Base-by-base conservation (phyloP, 2,113 vertebrate genomes). In the Tragelaphus imberbis region DNA sequence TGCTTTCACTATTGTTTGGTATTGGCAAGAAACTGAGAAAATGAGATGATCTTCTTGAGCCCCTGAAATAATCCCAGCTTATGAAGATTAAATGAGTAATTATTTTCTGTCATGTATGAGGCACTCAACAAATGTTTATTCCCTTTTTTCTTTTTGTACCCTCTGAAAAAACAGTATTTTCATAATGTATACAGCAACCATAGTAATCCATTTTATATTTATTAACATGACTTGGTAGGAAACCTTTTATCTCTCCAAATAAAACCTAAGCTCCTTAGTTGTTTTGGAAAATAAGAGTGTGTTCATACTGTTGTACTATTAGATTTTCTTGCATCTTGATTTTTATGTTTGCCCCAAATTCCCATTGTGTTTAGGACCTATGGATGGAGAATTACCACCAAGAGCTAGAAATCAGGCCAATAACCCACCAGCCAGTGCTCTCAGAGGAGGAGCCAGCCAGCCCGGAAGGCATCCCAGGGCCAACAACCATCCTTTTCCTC, bases 361-460 rank as follows among this genome's bases (percentile, higher is more conserved):
- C 2, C 36, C 5, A 58, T 65, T 94, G 15, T 95, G 8, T 90
- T 86, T 94, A 97, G 97, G 96, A 49, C 51, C 14, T 90, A 0
- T 49, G 51, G 96, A 97, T 92, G 33, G 68, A 95, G 96, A 53
- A 56, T 91, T 97, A 86, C 80, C 33, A 61, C 93, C 33, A 93
- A 98, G 98, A 97, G 65, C 82, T 44, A 97, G 96, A 98, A 97
- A 97, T 88, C 93, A 97, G 95, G 94, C 81, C 92, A 97, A 59
- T 95, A 97, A 97, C 13, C 55, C 91, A 40, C 40, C 84, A 36
- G 97, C 33, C 63, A 94, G 4, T 86, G 94, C 36, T 92, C 8
- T 89, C 47, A 96, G 94, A 96, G 93, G 88, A 84, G 95, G 94
- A 96, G 55, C 49, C 90, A 53, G 30, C 94, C 82, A 88, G 36